Evolutionary conservation across 2,113 vertebrate genomes (phyloP), one percentile per base, ranked within the genome.

Genomic region (Phalacrocorax pelagicus): DNA sequence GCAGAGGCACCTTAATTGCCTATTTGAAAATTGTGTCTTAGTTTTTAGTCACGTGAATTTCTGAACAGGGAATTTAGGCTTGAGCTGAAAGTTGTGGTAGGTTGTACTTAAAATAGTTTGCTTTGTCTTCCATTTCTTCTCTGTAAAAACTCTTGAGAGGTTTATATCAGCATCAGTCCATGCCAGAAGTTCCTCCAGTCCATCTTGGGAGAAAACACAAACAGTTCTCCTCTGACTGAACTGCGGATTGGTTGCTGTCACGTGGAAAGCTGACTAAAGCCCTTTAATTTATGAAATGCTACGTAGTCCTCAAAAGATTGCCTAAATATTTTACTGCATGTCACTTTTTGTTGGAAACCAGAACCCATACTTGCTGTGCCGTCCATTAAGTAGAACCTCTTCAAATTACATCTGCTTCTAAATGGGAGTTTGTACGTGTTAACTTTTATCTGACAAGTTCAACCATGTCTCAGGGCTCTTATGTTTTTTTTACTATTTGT

Each of bases 331-430:
- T 96, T 94, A 95, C 71, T 90, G 61, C 70, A 55, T 73, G 89
- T 97, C 94, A 90, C 42, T 95, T 96, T 97, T 70, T 97, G 94
- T 94, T 96, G 91, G 91, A 96, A 97, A 92, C 86, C 96, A 97
- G 89, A 95, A 75, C 91, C 83, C 15, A 0, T 51, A 77, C 74
- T 96, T 16, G 23, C 94, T 83, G n/a, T 62, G 62, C 74, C 0
- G 1, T 91, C 66, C 92, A 83, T 94, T 95, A 94, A 91, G 67
- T 29, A 90, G 86, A 91, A 85, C 70, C 81, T 91, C 66, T 94
- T 95, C 81, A 73, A 62, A 70, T 94, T 91, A 86, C 83, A 93
- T 65, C 42, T 91, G n/a, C 54, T 86, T 92, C 78, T 82, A 85
- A 91, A 95, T 81, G 86, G 42, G 66, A 81, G 49, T 89, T 91